Conservation (phyloP, 2,888 invertebrate genomes). For the Achlya flavicornis region DNA sequence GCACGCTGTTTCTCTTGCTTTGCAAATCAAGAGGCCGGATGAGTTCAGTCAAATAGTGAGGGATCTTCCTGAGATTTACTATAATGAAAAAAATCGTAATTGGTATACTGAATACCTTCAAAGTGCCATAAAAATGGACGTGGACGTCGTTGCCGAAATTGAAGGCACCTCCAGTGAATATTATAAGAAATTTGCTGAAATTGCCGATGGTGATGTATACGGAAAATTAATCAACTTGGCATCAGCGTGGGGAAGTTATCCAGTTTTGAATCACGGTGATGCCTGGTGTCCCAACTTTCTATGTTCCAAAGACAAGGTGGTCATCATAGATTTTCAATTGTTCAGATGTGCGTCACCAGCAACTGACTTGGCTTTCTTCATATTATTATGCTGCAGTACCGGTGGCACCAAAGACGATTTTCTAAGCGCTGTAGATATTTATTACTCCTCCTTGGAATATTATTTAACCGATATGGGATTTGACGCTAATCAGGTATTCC, state of each 20-base stretch:
- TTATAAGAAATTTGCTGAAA: slow-evolving; percentile 48
- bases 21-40: slow-evolving; percentile 46
- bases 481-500: slow-evolving; percentile 39
- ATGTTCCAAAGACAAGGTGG: slow-evolving; percentile 41
- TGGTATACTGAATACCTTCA: slow-evolving; percentile 53
- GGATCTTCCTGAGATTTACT: slow-evolving; percentile 49
- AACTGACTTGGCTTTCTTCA: slow-evolving; percentile 50
- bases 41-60: slow-evolving; percentile 43
- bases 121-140: slow-evolving; percentile 48
- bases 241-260: slow-evolving; percentile 35
- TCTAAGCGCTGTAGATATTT: slow-evolving; percentile 44
- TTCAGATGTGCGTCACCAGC: slow-evolving; percentile 52
- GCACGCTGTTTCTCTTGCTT: slow-evolving; percentile 56
- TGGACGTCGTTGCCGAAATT: slow-evolving; percentile 43
- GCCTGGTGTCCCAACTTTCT: slow-evolving; percentile 61
- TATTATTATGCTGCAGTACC: slow-evolving; percentile 43
- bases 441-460: slow-evolving; percentile 46
- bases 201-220: slow-evolving; percentile 47
- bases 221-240: slow-evolving; percentile 41
- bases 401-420: slow-evolving; percentile 44
- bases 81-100: slow-evolving; percentile 42
- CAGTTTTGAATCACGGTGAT: slow-evolving; percentile 60
- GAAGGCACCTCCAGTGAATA: slow-evolving; percentile 49
- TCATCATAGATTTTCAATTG: slow-evolving; percentile 60
- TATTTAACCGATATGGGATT: slow-evolving; percentile 56